Percentiles rank a stretch among this genome's conserved stretches.
Evolutionary conservation across 2,888 invertebrate genomes (phyloP).

Genomic region (Tolmerus cingulatus): DNA sequence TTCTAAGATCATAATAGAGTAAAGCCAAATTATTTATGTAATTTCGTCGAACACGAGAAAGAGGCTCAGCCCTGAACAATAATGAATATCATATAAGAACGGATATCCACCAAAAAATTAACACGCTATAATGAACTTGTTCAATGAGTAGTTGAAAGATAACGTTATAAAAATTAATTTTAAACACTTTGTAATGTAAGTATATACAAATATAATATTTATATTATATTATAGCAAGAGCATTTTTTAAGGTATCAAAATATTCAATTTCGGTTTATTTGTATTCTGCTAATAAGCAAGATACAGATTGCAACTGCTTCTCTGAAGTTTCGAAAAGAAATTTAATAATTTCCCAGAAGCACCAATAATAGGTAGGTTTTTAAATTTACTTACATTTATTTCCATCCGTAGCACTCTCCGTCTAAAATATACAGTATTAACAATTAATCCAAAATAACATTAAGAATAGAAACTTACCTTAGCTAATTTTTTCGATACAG

Average conservation of each 20-base stretch:
- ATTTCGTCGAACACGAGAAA: not conserved
- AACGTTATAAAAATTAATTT: not conserved
- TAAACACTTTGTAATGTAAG: no score
- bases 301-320: not conserved
- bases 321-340: not conserved
- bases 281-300: not conserved
- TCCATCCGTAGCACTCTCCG: not conserved
- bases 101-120: not conserved
- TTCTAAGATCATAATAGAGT: not conserved
- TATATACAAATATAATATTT: no score
- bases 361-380: not conserved
- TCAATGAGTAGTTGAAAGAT: not conserved
- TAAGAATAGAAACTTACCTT: not conserved
- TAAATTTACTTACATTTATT: not conserved
- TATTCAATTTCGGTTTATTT: not conserved
- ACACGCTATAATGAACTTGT: not conserved
- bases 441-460: not conserved
- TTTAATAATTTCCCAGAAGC: not conserved
- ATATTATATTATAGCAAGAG: no score
- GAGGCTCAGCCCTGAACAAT: not conserved
- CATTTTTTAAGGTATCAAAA: not conserved
- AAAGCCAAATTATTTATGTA: not conserved
- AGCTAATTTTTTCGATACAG: not conserved
- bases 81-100: not conserved
- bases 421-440: not conserved